Evolutionary conservation across 2,888 invertebrate genomes (phyloP), one percentile per base, ranked within the genome.

Genomic region (Diadegma fenestrale): DNA sequence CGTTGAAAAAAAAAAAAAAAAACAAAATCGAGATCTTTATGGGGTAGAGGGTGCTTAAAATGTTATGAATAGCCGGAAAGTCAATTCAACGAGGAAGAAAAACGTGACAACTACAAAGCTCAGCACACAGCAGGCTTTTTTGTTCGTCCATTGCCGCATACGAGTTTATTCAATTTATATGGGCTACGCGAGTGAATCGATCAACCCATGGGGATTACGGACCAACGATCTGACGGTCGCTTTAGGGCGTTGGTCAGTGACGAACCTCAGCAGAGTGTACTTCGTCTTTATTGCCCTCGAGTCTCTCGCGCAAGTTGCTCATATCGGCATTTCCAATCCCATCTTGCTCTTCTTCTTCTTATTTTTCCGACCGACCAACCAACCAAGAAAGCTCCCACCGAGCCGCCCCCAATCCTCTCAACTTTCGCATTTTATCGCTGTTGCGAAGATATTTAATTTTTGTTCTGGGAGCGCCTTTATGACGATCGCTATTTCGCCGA

Each of bases 361-460:
- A n/a, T 51, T 51, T n/a, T 51, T 51, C 48, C 5, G 37, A 37
- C 2, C 48, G 6, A 26, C 58, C 58, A 58, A 1, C 22, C 54
- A 26, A 58, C 58, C 84, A 77, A 82, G 79, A 81, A 66, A 73
- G 63, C 81, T 19, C 26, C 58, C 58, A 64, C 82, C 64, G 33
- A 71, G 61, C 51, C 73, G 58, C 88, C 80, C 73, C 82, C 84
- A 77, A 88, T 90, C 86, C 89, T 89, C 88, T 89, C 51, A 90
- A 91, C 89, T 90, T 90, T 88, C 89, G 73, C 89, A 87, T 90
- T 92, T 92, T 92, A 91, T 91, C 89, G 90, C 88, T 90, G 88
- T 89, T 90, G 89, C 87, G 82, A 89, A 91, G 91, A 92, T 91
- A 91, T 92, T 92, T 92, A 91, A 92, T 91, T 91, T 92, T 91